A percentile compares a stretch with the other conserved stretches of the same genome.
Evolutionary conservation across 2,797 vertebrate species (phyloP).

Genomic region (Hylomyscus alleni): DNA sequence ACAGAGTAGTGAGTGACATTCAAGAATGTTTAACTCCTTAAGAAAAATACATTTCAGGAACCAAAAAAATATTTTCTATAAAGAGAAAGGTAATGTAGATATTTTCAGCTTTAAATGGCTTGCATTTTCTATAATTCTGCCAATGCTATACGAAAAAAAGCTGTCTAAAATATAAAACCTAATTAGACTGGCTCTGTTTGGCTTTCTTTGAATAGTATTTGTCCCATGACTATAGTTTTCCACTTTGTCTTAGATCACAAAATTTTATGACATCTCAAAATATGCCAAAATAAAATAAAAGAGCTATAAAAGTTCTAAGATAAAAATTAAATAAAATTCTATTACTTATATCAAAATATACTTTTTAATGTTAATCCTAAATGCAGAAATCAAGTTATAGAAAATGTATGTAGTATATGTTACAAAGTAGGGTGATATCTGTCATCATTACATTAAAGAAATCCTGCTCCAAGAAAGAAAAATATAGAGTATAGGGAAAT

Average conservation of each 20-base stretch:
- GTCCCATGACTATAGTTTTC: not conserved
- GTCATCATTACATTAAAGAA: not conserved
- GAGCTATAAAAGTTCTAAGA: constrained; percentile 60
- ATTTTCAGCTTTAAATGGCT: not conserved
- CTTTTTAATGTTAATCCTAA: constrained; percentile 1
- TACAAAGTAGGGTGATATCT: not conserved
- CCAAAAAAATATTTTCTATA: not conserved
- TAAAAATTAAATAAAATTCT: constrained; percentile 60
- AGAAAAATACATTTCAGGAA: not conserved
- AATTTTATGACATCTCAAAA: constrained; percentile 40
- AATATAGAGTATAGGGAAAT: not conserved
- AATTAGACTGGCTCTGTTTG: not conserved
- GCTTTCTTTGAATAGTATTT: not conserved
- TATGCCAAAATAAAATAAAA: constrained; percentile 45
- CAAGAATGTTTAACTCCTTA: not conserved
- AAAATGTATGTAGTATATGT: not conserved
- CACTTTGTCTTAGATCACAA: not conserved
- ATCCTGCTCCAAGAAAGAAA: not conserved
- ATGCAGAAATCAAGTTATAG: not conserved
- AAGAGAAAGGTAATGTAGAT: not conserved
- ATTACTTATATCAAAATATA: constrained; percentile 27
- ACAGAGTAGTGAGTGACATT: not conserved
- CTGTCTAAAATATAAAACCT: not conserved
- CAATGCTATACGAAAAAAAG: not conserved
- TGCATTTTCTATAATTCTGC: not conserved